Conservation (phyloP, 2,113 vertebrate genomes). For the Mustelus asterias region DNA sequence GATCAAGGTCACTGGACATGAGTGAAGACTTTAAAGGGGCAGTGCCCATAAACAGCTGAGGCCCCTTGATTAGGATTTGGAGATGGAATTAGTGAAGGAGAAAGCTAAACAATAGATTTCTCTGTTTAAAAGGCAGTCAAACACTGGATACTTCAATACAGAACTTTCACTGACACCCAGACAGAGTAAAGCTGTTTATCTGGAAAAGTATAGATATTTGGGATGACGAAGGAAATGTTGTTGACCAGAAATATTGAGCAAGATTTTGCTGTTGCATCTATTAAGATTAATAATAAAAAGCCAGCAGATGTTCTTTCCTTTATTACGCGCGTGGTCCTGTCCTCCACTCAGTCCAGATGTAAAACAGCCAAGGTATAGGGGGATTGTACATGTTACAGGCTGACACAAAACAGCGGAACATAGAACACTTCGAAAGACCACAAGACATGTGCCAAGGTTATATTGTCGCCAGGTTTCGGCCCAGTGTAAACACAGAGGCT, state of each 20-base stretch:
- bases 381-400: not conserved
- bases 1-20: not conserved
- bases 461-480: not conserved
- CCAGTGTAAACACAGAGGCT: not conserved
- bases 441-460: not conserved
- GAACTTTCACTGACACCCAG: too few relatives aligned
- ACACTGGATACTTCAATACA: not conserved
- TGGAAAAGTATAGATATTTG: not conserved
- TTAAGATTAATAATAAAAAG: not conserved
- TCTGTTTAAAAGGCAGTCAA: not conserved
- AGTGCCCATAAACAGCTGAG: too few relatives aligned
- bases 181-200: not conserved
- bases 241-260: not conserved
- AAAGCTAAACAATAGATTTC: not conserved
- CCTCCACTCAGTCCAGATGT: not conserved
- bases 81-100: not conserved
- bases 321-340: too few relatives aligned
- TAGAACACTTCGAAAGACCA: not conserved
- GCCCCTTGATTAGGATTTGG: too few relatives aligned
- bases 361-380: not conserved
- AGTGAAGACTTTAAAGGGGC: not conserved
- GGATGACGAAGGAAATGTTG: not conserved
- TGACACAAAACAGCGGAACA: slow-evolving; percentile 10
- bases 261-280: too few relatives aligned
- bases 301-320: not conserved